A percentile compares a stretch with the other conserved stretches of the same genome.
Conservation (phyloP, 2,113 vertebrate genomes). For the Myiozetetes cayanensis region DNA sequence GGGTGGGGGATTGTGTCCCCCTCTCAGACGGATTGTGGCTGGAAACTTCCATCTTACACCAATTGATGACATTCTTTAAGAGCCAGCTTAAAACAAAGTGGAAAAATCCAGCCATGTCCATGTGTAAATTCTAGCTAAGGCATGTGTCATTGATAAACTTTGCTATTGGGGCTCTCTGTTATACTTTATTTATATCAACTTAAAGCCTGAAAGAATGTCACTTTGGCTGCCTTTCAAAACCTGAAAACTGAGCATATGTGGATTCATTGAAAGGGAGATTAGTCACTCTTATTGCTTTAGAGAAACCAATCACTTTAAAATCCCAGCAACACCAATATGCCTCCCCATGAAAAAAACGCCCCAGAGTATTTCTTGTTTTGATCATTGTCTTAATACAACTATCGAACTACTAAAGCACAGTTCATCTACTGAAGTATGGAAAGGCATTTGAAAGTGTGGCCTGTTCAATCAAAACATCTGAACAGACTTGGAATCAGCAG, state of each 20-base stretch:
- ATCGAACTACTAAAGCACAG: not conserved
- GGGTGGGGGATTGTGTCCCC: not conserved
- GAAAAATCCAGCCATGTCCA: not conserved
- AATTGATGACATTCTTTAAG: not conserved
- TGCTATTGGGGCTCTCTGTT: constrained; percentile 49
- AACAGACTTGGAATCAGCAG: not conserved
- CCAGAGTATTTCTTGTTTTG: constrained; percentile 40
- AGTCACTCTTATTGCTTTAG: constrained; percentile 55
- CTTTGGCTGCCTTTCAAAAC: constrained; percentile 68
- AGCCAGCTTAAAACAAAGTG: constrained; percentile 2
- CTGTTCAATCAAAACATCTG: not conserved
- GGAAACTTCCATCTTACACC: not conserved
- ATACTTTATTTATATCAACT: constrained; percentile 67
- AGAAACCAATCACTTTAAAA: constrained; percentile 58
- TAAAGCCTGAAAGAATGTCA: constrained; percentile 53
- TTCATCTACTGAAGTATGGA: not conserved
- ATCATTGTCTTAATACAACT: not conserved
- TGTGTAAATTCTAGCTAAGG: constrained; percentile 23
- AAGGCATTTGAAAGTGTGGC: not conserved
- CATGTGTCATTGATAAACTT: constrained; percentile 40
- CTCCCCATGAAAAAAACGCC: not conserved
- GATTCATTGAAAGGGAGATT: constrained; percentile 60
- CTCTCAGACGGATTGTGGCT: not conserved
- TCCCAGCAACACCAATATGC: constrained; percentile 31
- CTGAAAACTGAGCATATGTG: constrained; percentile 65